A percentile compares a stretch with the other conserved stretches of the same genome.
These are phyloP conservation scores for Pangasius larnaudii DNA, from an alignment of 2,797 vertebrate genomes.

Conservation along the genomic window DNA sequence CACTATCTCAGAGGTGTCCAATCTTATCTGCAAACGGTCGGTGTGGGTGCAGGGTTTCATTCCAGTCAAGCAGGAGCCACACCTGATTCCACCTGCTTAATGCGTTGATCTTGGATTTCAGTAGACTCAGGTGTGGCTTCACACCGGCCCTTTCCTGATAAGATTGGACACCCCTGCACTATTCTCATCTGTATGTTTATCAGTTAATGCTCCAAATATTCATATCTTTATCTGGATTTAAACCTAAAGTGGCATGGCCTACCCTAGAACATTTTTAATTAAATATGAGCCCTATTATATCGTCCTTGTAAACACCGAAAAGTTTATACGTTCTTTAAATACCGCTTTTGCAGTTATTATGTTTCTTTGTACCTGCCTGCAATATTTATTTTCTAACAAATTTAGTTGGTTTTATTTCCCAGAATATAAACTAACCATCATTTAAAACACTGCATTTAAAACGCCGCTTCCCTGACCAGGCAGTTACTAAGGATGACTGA, in stretches of 20 bases:
- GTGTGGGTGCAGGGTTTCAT: too few relatives aligned
- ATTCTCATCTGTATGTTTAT: background rate
- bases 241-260: background rate
- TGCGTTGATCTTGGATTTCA: too few relatives aligned
- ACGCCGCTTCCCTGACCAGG: background rate
- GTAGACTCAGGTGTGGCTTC: too few relatives aligned
- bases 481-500: background rate
- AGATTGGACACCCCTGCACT: too few relatives aligned
- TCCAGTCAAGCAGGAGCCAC: too few relatives aligned
- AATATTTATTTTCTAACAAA: background rate
- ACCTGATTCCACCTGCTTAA: too few relatives aligned
- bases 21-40: too few relatives aligned
- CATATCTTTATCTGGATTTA: background rate
- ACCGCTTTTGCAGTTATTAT: background rate
- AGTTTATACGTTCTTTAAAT: too few relatives aligned
- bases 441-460: too few relatives aligned
- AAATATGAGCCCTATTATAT: too few relatives aligned
- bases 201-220: background rate
- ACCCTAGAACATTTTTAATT: background rate
- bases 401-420: background rate
- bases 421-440: background rate
- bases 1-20: background rate
- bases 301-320: too few relatives aligned
- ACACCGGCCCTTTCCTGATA: too few relatives aligned
- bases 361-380: background rate